phyloP scores from a whole-genome alignment of 2,113 vertebrate genomes.

The Gymnocephalus cernua region DNA sequence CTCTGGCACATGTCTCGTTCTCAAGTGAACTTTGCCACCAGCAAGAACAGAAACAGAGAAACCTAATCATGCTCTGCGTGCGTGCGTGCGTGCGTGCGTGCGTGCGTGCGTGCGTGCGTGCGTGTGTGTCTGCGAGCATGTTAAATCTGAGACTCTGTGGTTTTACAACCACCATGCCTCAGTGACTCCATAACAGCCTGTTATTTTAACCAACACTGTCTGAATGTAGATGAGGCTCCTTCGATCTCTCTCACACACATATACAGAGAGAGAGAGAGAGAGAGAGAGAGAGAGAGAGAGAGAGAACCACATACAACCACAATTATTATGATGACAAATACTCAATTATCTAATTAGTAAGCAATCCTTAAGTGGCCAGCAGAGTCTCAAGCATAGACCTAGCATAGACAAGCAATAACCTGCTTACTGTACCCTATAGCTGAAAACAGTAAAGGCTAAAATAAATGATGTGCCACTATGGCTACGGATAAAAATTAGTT shows the following conservation, averaged over 20 bases:
- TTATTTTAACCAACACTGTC: constrained; percentile 50
- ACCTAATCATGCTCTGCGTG: constrained; percentile 8
- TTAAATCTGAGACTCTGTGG: constrained; percentile 51
- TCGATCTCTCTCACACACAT: not conserved
- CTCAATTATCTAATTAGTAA: constrained; percentile 45
- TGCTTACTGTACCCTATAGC: not conserved
- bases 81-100: not conserved
- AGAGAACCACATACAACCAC: constrained; percentile 10
- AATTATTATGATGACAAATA: constrained; percentile 44
- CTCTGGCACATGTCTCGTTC: constrained; percentile 14
- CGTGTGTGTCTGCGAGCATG: constrained; percentile 12
- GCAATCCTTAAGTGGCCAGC: constrained; percentile 5
- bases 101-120: constrained; percentile 7
- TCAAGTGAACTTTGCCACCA: constrained; percentile 16
- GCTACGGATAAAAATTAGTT: too few relatives aligned
- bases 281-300: too few relatives aligned
- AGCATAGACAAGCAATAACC: constrained; percentile 7
- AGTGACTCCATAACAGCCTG: constrained; percentile 42
- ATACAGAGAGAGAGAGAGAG: not conserved
- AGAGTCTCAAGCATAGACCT: not conserved
- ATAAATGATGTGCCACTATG: not conserved
- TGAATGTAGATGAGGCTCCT: constrained; percentile 38
- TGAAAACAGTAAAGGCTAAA: constrained; percentile 4
- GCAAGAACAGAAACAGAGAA: constrained; percentile 32
- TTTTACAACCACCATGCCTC: constrained; percentile 41